Conservation (phyloP, 64 coral and sea anemone genomes). For the Pocillopora verrucosa region DNA sequence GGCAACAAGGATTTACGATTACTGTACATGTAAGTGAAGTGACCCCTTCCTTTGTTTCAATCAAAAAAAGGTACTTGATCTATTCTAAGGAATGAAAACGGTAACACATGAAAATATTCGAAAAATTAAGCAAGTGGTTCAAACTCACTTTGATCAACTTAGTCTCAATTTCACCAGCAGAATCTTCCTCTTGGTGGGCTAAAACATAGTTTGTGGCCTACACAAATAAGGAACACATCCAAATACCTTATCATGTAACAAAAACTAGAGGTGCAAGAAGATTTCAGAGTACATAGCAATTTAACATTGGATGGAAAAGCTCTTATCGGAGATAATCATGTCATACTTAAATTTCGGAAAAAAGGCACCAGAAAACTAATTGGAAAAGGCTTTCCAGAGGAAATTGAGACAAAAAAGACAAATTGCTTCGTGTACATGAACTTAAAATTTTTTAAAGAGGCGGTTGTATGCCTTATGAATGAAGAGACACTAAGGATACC, state of each 20-base stretch:
- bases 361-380: no score
- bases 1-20: no score
- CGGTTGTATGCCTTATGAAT: not conserved
- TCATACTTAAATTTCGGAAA: no score
- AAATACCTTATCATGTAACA: not conserved
- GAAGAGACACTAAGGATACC: not conserved
- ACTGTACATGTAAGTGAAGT: no score
- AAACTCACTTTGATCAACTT: conserved; percentile 90
- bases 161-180: conserved; percentile 88
- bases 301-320: no score
- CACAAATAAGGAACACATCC: not conserved
- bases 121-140: no score
- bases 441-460: not conserved
- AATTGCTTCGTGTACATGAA: not conserved
- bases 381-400: no score
- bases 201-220: conserved; percentile 94
- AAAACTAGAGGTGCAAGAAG: not conserved
- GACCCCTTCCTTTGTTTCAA: no score
- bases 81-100: no score
- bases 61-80: no score
- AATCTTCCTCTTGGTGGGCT: conserved; percentile 94
- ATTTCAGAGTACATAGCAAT: not conserved
- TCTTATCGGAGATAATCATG: no score
- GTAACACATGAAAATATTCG: no score
- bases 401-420: not conserved